phyloP scores from a whole-genome alignment of 2,888 invertebrate species.

The Carabus problematicus region DNA sequence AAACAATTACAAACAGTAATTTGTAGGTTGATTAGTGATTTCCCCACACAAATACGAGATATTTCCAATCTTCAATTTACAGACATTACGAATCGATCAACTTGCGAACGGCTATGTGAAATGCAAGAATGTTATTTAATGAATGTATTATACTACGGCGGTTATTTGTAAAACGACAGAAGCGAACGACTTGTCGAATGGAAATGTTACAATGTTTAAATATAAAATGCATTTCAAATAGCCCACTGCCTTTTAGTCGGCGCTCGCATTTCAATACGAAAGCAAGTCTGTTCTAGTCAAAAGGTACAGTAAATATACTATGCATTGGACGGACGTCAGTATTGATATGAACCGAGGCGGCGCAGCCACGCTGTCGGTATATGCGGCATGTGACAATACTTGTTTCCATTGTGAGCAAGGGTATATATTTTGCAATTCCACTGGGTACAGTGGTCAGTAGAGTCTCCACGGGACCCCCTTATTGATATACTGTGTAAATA shows the following conservation, averaged over 20 bases:
- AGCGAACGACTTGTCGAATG: no score
- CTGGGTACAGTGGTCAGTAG: constrained; percentile 57
- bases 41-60: no score
- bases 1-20: no score
- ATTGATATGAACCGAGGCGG: constrained; percentile 12
- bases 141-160: no score
- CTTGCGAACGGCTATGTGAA: no score
- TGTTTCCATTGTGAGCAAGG: constrained; percentile 45
- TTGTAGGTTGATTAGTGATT: no score
- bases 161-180: no score
- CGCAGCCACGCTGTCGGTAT: constrained; percentile 13
- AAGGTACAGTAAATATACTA: constrained; percentile 55
- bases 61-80: no score
- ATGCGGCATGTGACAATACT: constrained; percentile 43
- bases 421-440: constrained; percentile 58
- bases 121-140: no score
- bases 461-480: constrained; percentile 55
- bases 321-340: constrained; percentile 51
- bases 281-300: constrained; percentile 50
- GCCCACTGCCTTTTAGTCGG: constrained; percentile 52
- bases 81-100: no score
- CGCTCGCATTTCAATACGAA: constrained; percentile 55
- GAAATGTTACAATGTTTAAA: constrained; percentile 44
- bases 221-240: constrained; percentile 55
- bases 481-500: constrained; percentile 62